Base-by-base conservation (phyloP, 2,113 vertebrate species). In the Rhinopithecus roxellana region DNA sequence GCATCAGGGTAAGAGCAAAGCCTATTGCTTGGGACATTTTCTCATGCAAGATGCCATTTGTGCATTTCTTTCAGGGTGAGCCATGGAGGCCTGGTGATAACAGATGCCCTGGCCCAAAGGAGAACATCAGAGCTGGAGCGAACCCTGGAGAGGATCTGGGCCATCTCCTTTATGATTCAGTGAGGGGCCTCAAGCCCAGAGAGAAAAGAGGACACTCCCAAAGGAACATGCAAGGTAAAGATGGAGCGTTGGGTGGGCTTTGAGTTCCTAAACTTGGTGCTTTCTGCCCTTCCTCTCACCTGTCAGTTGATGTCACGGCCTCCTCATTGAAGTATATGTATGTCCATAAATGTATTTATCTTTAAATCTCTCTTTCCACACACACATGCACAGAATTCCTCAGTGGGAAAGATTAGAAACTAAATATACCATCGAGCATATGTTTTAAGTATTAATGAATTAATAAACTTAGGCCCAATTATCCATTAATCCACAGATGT, bases 201-300 rank as follows among this genome's bases (percentile, higher is more conserved):
- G 35, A 80, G 35, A 35, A 50, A 50, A 78, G 30, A 7, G 52
- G 61, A 61, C 27, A 30, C 0, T 6, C 30, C 43, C 12, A 0
- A 2, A 64, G 89, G 30, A 5, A n/a, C 6, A 0, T 0, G 3
- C 0, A 2, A 3, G 25, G 22, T 4, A 1, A 11, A 30, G 13
- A 3, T 0, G 8, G 18, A 17, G 69, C 27, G 11, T 25, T 5
- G 23, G 9, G 17, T 2, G 6, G 35, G 27, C 6, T 5, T 50
- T 8, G 17, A 27, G 40, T 35, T 35, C 32, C 14, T 11, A 6
- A 7, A 59, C 45, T n/a, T 35, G 10, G 32, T 10, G 12, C 5
- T 11, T 12, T 7, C 88, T 35, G 38, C 30, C 22, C 16, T 12
- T 18, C 16, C 35, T 32, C 23, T 55, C 43, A 25, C 16, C 32